Evolutionary conservation across 1,140 invertebrate genomes (phyloP), one percentile per base, ranked within the genome.

Genomic region (Daktulosphaira vitifoliae): DNA sequence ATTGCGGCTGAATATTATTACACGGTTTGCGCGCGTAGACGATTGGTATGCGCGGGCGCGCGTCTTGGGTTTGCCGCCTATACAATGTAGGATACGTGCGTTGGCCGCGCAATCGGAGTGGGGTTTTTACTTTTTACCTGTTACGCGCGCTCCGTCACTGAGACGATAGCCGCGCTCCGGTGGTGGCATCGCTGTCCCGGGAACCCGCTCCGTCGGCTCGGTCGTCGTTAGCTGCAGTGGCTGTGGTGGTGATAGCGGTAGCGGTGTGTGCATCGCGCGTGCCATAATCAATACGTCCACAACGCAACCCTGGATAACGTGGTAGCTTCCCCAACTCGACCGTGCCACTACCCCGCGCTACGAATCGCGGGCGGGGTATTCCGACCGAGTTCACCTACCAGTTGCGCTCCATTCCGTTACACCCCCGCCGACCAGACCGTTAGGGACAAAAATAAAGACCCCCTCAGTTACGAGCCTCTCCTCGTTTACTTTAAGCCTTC

Each of bases 291-390:
- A 62, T 62, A 62, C 56, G 56, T 48, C 29, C 39, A 48, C 38
- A 62, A 62, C n/a, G n/a, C 56, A 62, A 62, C 56, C 56, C 56
- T 62, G 56, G 56, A 62, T 48, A 62, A 62, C 56, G 56, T 23
- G 29, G 29, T 7, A 7, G 52, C 25, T n/a, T 9, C 20, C 16
- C 18, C 37, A n/a, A 9, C 20, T 11, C 37, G 38, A 15, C 37
- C 23, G 38, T 15, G 18, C 1, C 52, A 18, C 11, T 22, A 11
- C 49, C 6, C 22, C 37, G 7, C 38, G 53, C 39, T 15, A 20
- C 33, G 4, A 3, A 15, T 13, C 53, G 4, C 16, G 11, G 37
- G 51, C 33, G 51, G 29, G 29, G 29, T 33, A 33, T 11, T 9
- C 37, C 23, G 8, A 38, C n/a, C 15, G 39, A 38, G 29, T 22